phyloP scores from a whole-genome alignment of 1,140 invertebrate species.

The Camponotus pennsylvanicus region DNA sequence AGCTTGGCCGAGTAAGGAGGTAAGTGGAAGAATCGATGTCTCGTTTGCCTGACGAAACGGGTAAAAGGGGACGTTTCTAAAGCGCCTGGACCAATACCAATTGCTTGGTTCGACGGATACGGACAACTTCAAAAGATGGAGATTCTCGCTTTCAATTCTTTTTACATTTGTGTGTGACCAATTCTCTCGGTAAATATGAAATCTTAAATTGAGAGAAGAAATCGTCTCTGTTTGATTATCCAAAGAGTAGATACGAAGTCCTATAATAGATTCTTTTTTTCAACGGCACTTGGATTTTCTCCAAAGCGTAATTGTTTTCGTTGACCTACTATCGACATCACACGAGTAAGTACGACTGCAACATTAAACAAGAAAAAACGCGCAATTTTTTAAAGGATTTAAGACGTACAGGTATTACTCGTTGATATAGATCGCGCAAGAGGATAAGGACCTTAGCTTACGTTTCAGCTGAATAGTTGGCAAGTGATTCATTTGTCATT shows the following conservation, averaged over 20 bases:
- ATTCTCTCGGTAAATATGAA: slow-evolving; percentile 65
- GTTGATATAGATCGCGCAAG: background rate
- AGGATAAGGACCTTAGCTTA: background rate
- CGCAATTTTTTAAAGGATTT: slow-evolving; percentile 4
- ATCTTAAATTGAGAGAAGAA: slow-evolving; percentile 61
- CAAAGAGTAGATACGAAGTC: slow-evolving; percentile 13
- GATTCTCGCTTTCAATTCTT: slow-evolving; percentile 61
- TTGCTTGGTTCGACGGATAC: slow-evolving; percentile 58
- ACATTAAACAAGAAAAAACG: slow-evolving; percentile 12
- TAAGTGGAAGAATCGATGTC: slow-evolving; percentile 33
- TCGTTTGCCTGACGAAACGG: slow-evolving; percentile 63
- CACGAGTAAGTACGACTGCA: background rate
- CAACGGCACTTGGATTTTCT: slow-evolving; percentile 32
- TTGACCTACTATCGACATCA: slow-evolving; percentile 16
- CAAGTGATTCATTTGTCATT: slow-evolving; percentile 42
- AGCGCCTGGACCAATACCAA: slow-evolving; percentile 62
- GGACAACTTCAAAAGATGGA: slow-evolving; percentile 60
- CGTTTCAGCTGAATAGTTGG: background rate
- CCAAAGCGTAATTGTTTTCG: slow-evolving; percentile 36
- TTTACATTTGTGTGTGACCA: slow-evolving; percentile 24
- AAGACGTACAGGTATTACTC: background rate
- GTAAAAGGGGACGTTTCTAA: slow-evolving; percentile 67
- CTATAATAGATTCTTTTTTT: slow-evolving; percentile 13
- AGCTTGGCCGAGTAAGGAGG: background rate
- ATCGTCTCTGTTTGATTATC: background rate